Evolutionary conservation across 2,797 vertebrate species (phyloP), one percentile per base, ranked within the genome.

Genomic region (Momotus momota): DNA sequence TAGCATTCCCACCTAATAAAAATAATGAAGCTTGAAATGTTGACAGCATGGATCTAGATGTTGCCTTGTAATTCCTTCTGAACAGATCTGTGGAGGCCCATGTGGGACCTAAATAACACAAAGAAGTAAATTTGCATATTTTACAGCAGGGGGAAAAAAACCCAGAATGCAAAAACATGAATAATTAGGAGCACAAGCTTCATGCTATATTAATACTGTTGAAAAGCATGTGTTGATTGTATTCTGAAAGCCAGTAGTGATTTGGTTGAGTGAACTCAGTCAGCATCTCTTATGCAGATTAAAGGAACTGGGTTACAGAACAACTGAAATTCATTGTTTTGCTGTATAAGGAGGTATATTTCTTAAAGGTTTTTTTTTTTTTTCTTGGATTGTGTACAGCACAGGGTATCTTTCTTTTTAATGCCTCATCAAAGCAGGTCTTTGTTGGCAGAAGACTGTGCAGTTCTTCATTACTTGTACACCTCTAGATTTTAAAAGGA

Each of bases 71-170:
- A 97, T 97, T 96, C 58, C 78, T 96, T 96, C 86, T 71, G 93
- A 96, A 96, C 86, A 88, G 90, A 95, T 93, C 90, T 90, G 86
- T 95, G 90, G 94, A 96, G 93, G 90, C 91, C 93, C 88, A 96
- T 94, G 88, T 92, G 93, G 92, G 89, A 97, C 93, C 91, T 91
- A 90, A 89, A 94, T 96, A 97, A 94, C 89, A 97, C 92, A 97
- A 97, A 97, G 93, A 91, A 96, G 86, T 96, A 78, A 90, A 98
- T 97, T 98, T 97, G 92, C 88, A 97, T 98, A 97, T 98, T 97
- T 95, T 96, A 74, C 96, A 97, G 93, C 85, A 96, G 94, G 82
- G 92, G 96, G 95, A 97, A 92, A 89, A 96, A 96, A 97, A 35
- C 35, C 35, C 81, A 91, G 93, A 96, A 97, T 97, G 92, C 89